Evolutionary conservation across 2,797 vertebrate species (phyloP).

Genomic region (Austrolebias charrua): DNA sequence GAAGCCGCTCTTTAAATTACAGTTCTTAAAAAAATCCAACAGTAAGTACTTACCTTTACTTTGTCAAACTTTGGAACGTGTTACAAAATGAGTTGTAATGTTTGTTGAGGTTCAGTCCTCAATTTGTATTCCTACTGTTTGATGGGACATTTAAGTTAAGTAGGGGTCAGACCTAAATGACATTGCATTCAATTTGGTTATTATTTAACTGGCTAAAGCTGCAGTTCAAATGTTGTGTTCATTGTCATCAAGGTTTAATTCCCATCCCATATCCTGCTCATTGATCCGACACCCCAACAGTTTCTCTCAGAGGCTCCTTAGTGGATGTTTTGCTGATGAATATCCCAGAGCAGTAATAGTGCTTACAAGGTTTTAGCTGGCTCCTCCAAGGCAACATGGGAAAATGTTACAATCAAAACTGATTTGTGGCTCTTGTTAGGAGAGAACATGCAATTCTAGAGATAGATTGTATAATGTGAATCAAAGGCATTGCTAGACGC

Average conservation of each 20-base stretch:
- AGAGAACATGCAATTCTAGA: background rate
- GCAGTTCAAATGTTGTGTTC: slow-evolving; percentile 5
- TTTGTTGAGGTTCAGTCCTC: no score
- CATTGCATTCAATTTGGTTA: slow-evolving; percentile 28
- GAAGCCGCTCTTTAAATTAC: no score
- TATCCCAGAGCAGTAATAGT: slow-evolving; percentile 5
- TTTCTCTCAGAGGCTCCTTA: slow-evolving; percentile 11
- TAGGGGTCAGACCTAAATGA: slow-evolving; percentile 8
- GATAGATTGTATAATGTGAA: slow-evolving; percentile 11
- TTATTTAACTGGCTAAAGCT: slow-evolving; percentile 19
- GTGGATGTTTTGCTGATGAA: slow-evolving; percentile 18
- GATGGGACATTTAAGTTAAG: background rate
- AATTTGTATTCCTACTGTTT: no score
- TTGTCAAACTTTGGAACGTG: no score
- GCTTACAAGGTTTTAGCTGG: slow-evolving; percentile 7
- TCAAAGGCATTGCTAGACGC: background rate
- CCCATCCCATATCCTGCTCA: slow-evolving; percentile 17
- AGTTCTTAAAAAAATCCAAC: no score
- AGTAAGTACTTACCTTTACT: no score
- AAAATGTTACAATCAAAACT: background rate
- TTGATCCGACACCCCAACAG: slow-evolving; percentile 5
- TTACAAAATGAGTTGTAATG: no score
- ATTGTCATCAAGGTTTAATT: slow-evolving; percentile 26
- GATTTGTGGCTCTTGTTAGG: slow-evolving; percentile 6
- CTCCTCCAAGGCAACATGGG: background rate